phyloP scores from a whole-genome alignment of 2,797 vertebrate genomes.

The Enteromius trimaculatus region DNA sequence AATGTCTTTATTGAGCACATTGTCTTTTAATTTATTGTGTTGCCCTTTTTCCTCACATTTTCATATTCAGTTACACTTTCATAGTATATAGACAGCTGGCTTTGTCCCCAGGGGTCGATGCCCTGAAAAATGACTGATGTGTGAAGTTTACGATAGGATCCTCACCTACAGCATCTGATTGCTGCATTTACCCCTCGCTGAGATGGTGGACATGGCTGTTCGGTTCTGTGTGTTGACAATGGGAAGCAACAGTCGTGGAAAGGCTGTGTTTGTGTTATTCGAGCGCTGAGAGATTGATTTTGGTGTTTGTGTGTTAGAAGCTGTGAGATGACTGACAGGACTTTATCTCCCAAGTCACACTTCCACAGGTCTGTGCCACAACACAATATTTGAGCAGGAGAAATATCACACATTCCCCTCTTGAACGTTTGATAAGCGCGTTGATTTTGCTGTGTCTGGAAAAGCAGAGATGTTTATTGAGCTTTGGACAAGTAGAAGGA shows the following conservation, averaged over 20 bases:
- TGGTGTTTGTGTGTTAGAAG: slow-evolving; percentile 46
- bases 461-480: slow-evolving; percentile 29
- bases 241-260: slow-evolving; percentile 61
- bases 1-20: background rate
- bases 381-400: slow-evolving; percentile 53
- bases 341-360: slow-evolving; percentile 60
- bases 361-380: slow-evolving; percentile 57
- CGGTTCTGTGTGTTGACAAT: slow-evolving; percentile 50
- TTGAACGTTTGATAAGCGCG: slow-evolving; percentile 59
- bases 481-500: background rate
- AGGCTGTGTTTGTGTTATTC: slow-evolving; percentile 60
- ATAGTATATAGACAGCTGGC: background rate
- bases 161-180: slow-evolving; percentile 32
- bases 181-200: slow-evolving; percentile 14
- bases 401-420: slow-evolving; percentile 55
- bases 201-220: slow-evolving; percentile 26
- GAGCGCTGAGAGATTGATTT: slow-evolving; percentile 35
- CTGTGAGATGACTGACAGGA: slow-evolving; percentile 49
- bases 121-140: slow-evolving; percentile 12
- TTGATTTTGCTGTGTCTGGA: slow-evolving; percentile 47
- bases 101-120: slow-evolving; percentile 12
- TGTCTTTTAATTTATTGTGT: background rate
- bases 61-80: background rate
- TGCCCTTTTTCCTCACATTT: background rate
- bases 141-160: background rate